phyloP scores from a whole-genome alignment of 1,140 invertebrate genomes.

The Choristoneura fumiferana region DNA sequence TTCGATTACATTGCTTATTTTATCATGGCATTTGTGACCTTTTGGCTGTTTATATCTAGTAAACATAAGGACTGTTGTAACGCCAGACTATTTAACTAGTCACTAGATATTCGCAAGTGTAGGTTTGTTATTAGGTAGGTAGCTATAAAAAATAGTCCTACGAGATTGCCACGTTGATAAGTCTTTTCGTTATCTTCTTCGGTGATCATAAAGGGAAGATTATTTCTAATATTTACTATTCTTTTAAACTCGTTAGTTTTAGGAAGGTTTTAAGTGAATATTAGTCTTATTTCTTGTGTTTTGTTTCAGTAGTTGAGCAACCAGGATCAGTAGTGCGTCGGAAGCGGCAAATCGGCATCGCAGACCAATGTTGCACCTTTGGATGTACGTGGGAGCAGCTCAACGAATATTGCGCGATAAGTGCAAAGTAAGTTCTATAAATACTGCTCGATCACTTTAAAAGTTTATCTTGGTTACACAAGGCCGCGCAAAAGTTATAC shows the following conservation, averaged over 20 bases:
- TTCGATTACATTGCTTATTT: conserved; percentile 20
- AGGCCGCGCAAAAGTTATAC: not conserved
- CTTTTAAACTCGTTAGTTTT: no score
- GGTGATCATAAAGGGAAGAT: no score
- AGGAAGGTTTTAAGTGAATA: no score
- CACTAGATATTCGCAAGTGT: no score
- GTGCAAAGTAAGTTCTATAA: conserved; percentile 47
- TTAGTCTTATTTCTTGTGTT: no score
- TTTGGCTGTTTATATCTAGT: conserved; percentile 54
- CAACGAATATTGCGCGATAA: conserved; percentile 60
- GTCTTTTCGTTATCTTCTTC: no score
- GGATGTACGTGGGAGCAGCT: conserved; percentile 62
- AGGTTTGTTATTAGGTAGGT: no score
- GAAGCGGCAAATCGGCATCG: conserved; percentile 54
- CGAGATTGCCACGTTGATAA: no score
- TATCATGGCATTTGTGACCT: conserved; percentile 46
- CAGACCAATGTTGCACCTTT: conserved; percentile 59
- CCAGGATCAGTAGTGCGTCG: conserved; percentile 45
- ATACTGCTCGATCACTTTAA: not conserved
- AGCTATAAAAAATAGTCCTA: no score
- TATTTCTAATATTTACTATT: no score
- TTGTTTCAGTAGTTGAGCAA: conserved; percentile 62
- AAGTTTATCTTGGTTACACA: not conserved
- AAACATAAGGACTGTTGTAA: conserved; percentile 32
- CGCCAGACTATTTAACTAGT: no score